Percentiles rank a stretch among this genome's conserved stretches.
These are phyloP conservation scores for Bombyx mandarina DNA, from an alignment of 1,140 invertebrate species.

Conservation along the genomic window DNA sequence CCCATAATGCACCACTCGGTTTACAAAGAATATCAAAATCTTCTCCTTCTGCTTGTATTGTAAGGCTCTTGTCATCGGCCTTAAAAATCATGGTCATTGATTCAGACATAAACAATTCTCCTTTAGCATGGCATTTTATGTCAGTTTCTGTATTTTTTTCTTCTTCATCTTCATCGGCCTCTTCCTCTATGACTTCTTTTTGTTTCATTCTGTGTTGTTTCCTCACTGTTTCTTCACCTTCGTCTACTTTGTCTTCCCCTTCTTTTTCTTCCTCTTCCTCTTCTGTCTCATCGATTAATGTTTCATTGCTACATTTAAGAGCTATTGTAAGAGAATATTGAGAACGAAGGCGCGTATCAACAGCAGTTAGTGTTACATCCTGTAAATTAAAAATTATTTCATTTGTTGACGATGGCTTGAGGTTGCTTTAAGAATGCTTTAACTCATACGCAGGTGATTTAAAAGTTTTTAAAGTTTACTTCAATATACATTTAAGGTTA, in stretches of 20 bases:
- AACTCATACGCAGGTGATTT: too few relatives aligned
- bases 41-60: constrained; percentile 23
- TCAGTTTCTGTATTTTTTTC: constrained; percentile 6
- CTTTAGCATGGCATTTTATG: constrained; percentile 18
- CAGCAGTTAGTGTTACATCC: constrained; percentile 27
- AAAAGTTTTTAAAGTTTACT: too few relatives aligned
- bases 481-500: too few relatives aligned
- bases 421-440: too few relatives aligned
- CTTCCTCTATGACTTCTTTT: too few relatives aligned
- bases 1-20: constrained; percentile 12
- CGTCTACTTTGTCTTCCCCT: neutral
- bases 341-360: constrained; percentile 28
- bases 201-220: too few relatives aligned
- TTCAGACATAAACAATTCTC: constrained; percentile 28
- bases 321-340: constrained; percentile 28
- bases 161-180: neutral
- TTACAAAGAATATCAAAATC: constrained; percentile 32
- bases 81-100: constrained; percentile 28
- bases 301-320: constrained; percentile 24
- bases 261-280: neutral
- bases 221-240: neutral
- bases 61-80: constrained; percentile 23
- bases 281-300: neutral
- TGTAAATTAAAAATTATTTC: constrained; percentile 23
- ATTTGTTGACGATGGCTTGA: neutral